A percentile compares a stretch with the other conserved stretches of the same genome.
phyloP scores from a whole-genome alignment of 2,888 invertebrate species.

The Aethes cnicana region DNA sequence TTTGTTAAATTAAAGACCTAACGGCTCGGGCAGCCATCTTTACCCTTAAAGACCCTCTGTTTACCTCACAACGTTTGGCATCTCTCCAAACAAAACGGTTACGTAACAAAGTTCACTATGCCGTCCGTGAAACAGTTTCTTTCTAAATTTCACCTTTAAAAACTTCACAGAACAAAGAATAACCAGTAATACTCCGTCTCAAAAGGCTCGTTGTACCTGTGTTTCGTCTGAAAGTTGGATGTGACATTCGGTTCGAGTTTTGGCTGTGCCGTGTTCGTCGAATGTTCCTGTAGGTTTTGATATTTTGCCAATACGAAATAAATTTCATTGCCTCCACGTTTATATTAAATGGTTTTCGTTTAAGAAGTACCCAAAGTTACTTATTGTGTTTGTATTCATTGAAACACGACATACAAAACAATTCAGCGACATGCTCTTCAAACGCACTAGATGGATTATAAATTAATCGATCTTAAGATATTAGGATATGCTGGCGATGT shows the following conservation, averaged over 20 bases:
- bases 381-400: too few relatives aligned
- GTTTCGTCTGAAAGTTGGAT: constrained; percentile 34
- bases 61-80: constrained; percentile 41
- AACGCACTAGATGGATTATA: too few relatives aligned
- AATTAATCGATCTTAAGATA: too few relatives aligned
- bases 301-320: constrained; percentile 41
- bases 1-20: not conserved
- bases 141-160: constrained; percentile 17
- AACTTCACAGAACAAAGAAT: not conserved
- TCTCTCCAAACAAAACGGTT: constrained; percentile 37
- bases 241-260: constrained; percentile 24
- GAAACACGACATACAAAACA: too few relatives aligned
- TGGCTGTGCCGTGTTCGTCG: constrained; percentile 1
- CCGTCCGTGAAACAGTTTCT: not conserved
- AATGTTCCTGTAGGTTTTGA: constrained; percentile 30
- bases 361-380: too few relatives aligned
- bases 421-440: too few relatives aligned
- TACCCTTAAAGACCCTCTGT: constrained; percentile 34
- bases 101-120: constrained; percentile 29
- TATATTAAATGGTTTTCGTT: constrained; percentile 1
- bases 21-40: constrained; percentile 25
- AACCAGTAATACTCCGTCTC: not conserved
- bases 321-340: constrained; percentile 26
- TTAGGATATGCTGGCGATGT: too few relatives aligned
- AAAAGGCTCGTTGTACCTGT: constrained; percentile 8